Evolutionary conservation across 2,888 invertebrate genomes (phyloP).

Genomic region (Sinohyriopsis cumingii): DNA sequence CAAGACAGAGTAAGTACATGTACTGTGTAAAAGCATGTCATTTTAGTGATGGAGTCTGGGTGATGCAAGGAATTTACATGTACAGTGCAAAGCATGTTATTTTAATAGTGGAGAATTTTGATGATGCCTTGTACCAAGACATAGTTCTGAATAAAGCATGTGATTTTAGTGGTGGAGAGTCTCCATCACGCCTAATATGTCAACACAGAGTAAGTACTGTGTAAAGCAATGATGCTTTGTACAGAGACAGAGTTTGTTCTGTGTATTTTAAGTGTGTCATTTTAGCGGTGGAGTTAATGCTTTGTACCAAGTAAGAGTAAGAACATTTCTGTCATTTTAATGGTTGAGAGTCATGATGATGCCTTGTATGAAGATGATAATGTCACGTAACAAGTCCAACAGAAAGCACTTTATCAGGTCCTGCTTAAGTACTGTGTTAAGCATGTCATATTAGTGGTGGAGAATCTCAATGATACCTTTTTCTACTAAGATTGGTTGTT

Average conservation of each 20-base stretch:
- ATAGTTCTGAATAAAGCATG: conserved; percentile 10
- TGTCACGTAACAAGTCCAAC: too few relatives aligned
- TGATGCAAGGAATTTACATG: conserved; percentile 16
- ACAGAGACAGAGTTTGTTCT: conserved; percentile 55
- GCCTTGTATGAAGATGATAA: conserved; percentile 51
- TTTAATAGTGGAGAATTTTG: conserved; percentile 30
- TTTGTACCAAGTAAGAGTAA: conserved; percentile 50
- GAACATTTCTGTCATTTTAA: conserved; percentile 20
- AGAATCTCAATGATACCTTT: too few relatives aligned
- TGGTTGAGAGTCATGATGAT: conserved; percentile 11
- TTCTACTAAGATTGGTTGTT: conserved; percentile 45
- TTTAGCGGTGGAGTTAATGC: conserved; percentile 29
- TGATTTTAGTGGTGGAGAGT: conserved; percentile 12
- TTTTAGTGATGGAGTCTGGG: conserved; percentile 22
- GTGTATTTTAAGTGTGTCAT: neutral
- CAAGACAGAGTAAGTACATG: conserved; percentile 53
- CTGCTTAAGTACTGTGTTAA: neutral
- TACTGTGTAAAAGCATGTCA: conserved; percentile 1
- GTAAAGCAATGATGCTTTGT: conserved; percentile 45
- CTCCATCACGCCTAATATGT: conserved; percentile 51
- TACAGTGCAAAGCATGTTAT: neutral
- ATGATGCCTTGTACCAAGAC: conserved; percentile 54
- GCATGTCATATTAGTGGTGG: too few relatives aligned
- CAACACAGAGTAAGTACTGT: conserved; percentile 51
- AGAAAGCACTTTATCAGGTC: too few relatives aligned